These are phyloP conservation scores for Drosophila burlai DNA, from an alignment of 1,140 invertebrate genomes.

Conservation along the genomic window DNA sequence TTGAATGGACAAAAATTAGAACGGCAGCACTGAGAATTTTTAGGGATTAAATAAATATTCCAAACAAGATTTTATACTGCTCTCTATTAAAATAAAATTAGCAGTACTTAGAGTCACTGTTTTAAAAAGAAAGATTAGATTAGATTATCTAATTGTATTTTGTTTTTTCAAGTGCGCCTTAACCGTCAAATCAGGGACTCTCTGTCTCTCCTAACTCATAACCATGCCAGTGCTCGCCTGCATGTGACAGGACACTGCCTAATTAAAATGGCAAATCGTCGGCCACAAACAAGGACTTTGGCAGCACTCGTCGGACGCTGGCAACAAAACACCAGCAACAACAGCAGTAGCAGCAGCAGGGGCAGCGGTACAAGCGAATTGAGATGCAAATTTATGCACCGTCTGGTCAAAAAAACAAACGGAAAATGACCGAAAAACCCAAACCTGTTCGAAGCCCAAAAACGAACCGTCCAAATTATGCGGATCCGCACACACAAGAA, in stretches of 20 bases:
- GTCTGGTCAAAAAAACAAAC: slow-evolving; percentile 54
- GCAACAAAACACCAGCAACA: background rate
- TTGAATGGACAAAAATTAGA: slow-evolving; percentile 10
- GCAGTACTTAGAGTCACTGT: background rate
- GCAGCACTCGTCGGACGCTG: slow-evolving; percentile 29
- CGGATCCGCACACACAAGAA: slow-evolving; percentile 39
- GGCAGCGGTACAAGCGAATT: slow-evolving; percentile 37
- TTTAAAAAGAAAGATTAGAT: background rate
- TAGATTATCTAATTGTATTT: background rate
- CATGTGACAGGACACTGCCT: slow-evolving; percentile 65
- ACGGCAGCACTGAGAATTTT: background rate
- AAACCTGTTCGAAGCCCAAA: slow-evolving; percentile 52
- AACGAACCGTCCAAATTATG: slow-evolving; percentile 70
- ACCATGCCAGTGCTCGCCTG: slow-evolving; percentile 40
- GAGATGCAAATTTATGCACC: slow-evolving; percentile 74
- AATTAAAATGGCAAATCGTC: slow-evolving; percentile 77
- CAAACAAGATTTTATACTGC: too few relatives aligned
- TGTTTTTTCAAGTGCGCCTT: background rate
- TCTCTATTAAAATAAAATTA: background rate
- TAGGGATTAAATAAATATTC: background rate
- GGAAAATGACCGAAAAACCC: slow-evolving; percentile 44
- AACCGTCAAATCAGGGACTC: slow-evolving; percentile 31
- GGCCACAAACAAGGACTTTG: slow-evolving; percentile 42
- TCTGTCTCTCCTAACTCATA: slow-evolving; percentile 22
- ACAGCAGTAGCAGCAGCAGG: background rate